Conservation (phyloP, 2,888 invertebrate species). For the Macrosiphum euphorbiae region DNA sequence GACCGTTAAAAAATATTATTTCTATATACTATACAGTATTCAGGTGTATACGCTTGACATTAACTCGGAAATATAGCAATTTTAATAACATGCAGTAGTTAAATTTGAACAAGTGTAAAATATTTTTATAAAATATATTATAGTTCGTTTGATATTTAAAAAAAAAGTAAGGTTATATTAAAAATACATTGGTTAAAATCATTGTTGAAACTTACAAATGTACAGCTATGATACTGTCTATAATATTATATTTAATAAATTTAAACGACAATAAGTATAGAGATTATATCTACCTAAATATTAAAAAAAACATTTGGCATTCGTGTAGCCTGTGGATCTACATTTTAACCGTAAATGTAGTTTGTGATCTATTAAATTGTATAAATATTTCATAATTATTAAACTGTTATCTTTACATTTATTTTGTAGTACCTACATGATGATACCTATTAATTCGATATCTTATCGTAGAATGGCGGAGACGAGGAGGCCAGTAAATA, state of each 20-base stretch:
- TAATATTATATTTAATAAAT: neutral
- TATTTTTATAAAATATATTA: neutral
- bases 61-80: neutral
- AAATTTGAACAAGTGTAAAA: neutral
- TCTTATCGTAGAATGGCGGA: no score
- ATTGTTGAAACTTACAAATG: neutral
- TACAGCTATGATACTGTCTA: neutral
- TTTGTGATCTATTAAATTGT: no score
- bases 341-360: no score
- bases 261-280: neutral
- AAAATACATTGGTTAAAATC: neutral
- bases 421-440: no score
- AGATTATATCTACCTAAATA: no score
- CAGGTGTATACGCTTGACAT: neutral
- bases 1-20: neutral
- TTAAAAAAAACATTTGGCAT: no score
- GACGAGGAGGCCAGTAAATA: no score
- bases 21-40: neutral
- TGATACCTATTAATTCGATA: no score
- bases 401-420: no score
- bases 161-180: neutral
- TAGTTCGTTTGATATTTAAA: neutral
- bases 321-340: no score
- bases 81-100: neutral
- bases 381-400: no score